Percentiles rank a stretch among this genome's conserved stretches.
Evolutionary conservation across 1,140 invertebrate species (phyloP).

Genomic region (Hestina assimilis): DNA sequence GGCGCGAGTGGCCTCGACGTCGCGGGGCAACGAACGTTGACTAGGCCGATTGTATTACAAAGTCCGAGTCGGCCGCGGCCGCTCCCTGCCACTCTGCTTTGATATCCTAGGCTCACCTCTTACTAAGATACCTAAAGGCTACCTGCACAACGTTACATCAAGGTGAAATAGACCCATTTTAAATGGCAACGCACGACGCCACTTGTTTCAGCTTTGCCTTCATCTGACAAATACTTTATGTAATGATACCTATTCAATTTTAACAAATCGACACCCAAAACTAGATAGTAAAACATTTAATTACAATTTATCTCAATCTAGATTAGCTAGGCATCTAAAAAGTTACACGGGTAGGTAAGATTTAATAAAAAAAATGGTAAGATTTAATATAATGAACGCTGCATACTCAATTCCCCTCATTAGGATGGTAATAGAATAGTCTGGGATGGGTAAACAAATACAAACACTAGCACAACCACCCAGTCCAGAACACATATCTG

Average conservation of each 20-base stretch:
- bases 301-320: too few relatives aligned
- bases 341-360: too few relatives aligned
- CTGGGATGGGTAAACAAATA: too few relatives aligned
- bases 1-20: conserved; percentile 67
- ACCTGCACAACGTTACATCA: conserved; percentile 63
- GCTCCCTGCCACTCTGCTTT: conserved; percentile 68
- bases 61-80: conserved; percentile 67
- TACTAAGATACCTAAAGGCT: conserved; percentile 57
- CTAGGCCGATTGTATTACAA: conserved; percentile 77
- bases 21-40: conserved; percentile 72
- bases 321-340: too few relatives aligned
- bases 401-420: too few relatives aligned
- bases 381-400: too few relatives aligned
- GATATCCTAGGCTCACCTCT: conserved; percentile 72
- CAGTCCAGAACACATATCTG: too few relatives aligned
- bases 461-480: too few relatives aligned
- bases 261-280: too few relatives aligned
- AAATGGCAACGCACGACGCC: conserved; percentile 23
- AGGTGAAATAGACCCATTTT: conserved; percentile 60
- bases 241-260: background rate
- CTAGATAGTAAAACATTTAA: too few relatives aligned
- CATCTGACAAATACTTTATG: background rate
- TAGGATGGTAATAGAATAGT: too few relatives aligned
- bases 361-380: too few relatives aligned
- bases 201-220: background rate